Evolutionary conservation across 2,113 vertebrate genomes (phyloP), one percentile per base, ranked within the genome.

Genomic region (Neopipo cinnamomea): DNA sequence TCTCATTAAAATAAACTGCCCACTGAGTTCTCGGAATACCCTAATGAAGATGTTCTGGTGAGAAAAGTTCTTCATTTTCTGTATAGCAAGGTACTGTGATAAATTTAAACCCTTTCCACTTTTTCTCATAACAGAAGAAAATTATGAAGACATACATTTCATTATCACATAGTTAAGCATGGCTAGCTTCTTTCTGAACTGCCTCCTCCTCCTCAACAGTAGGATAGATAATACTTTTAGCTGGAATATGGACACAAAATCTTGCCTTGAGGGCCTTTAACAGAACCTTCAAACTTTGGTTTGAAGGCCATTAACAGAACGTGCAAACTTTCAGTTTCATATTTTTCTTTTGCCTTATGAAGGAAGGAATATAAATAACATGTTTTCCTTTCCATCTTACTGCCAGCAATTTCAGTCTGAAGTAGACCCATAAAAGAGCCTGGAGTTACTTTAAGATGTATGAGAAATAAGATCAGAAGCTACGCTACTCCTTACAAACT

Each of bases 1-100:
- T 95, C 95, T 97, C 94, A 97, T 97, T 98, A 95, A 94, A 95
- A 93, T 47, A 92, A 78, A 67, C n/a, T 93, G 42, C 83, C 67
- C 97, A 73, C 74, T 96, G 93, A 95, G 85, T 94, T 95, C 67
- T 91, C 83, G 96, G 89, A 95, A 92, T 63, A 73, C 42, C 53
- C 30, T 96, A 95, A 95, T 94, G 63, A 96, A 97, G 80, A 89
- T 81, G 30, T 78, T 88, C n/a, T 62, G 5, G 24, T 83, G 30
- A 91, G 41, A 74, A 94, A 80, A 62, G 2, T 73, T 74, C 55
- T 81, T 91, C 0, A 63, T 77, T 72, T 85, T 23, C 15, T 21
- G 14, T 90, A 71, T 37, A 89, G 31, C n/a, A 91, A 89, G 66
- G 77, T 91, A 91, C 65, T 87, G 49, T 85, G 86, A 91, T 88